Percentiles rank a stretch among this genome's conserved stretches.
Evolutionary conservation across 2,797 vertebrate species (phyloP).

Genomic region (Diplodus sargus): DNA sequence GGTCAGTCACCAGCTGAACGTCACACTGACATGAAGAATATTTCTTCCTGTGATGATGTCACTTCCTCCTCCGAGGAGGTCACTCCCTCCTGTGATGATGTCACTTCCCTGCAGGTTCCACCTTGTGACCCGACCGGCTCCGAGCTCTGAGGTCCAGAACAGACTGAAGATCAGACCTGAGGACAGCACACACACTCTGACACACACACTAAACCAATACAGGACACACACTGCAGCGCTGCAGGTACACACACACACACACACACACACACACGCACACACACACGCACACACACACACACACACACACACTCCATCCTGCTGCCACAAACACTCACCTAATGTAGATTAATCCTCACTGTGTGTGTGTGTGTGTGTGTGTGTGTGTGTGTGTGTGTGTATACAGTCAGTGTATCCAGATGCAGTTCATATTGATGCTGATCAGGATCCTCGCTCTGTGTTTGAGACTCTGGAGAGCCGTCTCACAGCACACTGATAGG

Average conservation of each 20-base stretch:
- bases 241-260: conserved; percentile 65
- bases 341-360: not conserved
- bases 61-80: too few relatives aligned
- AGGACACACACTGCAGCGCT: conserved; percentile 73
- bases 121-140: conserved; percentile 84
- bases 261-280: not conserved
- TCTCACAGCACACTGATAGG: conserved; percentile 44
- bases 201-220: conserved; percentile 76
- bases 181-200: conserved; percentile 77
- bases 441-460: conserved; percentile 89
- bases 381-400: conserved; percentile 23
- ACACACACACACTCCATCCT: not conserved
- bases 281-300: conserved; percentile 15
- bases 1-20: conserved; percentile 77
- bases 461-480: conserved; percentile 91
- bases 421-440: conserved; percentile 85
- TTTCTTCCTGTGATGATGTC: conserved; percentile 1
- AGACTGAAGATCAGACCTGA: conserved; percentile 86
- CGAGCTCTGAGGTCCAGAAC: conserved; percentile 80
- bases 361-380: conserved; percentile 21
- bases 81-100: conserved; percentile 7
- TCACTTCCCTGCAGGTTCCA: conserved; percentile 86
- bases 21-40: too few relatives aligned
- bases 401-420: conserved; percentile 80
- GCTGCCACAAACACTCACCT: not conserved